Evolutionary conservation across 2,888 invertebrate genomes (phyloP).

Genomic region (Caenorhabditis afra): DNA sequence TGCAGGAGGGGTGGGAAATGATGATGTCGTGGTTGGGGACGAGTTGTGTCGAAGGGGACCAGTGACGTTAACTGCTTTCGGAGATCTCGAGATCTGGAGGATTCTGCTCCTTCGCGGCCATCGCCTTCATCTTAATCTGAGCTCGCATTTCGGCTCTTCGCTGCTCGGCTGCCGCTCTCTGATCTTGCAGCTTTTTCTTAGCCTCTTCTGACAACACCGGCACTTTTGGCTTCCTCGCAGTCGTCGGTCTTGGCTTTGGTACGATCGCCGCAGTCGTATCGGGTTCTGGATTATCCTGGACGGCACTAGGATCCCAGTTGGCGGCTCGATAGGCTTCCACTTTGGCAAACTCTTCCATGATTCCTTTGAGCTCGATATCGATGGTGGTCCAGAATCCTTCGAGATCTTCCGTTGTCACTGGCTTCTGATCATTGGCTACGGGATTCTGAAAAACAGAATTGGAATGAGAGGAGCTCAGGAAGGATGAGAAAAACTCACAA

Average conservation of each 20-base stretch:
- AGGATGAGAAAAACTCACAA: conserved; percentile 32
- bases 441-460: conserved; percentile 55
- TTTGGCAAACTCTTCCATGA: conserved; percentile 50
- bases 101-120: conserved; percentile 19
- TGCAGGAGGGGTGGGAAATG: conserved; percentile 1
- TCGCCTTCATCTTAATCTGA: conserved; percentile 51
- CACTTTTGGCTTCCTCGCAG: conserved; percentile 23
- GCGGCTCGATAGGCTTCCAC: conserved; percentile 43
- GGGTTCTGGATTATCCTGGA: conserved; percentile 17
- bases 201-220: conserved; percentile 50
- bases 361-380: conserved; percentile 67
- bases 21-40: conserved; percentile 17
- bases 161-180: conserved; percentile 54
- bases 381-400: conserved; percentile 71
- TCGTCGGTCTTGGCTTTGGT: conserved; percentile 19
- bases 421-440: conserved; percentile 54
- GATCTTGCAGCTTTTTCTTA: conserved; percentile 42
- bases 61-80: conserved; percentile 19
- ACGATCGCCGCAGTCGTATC: conserved; percentile 6
- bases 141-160: conserved; percentile 54
- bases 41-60: conserved; percentile 3
- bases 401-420: conserved; percentile 63
- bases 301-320: conserved; percentile 39
- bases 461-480: background rate
- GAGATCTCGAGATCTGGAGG: conserved; percentile 25